phyloP scores from a whole-genome alignment of 2,888 invertebrate genomes.

The Lamellibrachia columna region DNA sequence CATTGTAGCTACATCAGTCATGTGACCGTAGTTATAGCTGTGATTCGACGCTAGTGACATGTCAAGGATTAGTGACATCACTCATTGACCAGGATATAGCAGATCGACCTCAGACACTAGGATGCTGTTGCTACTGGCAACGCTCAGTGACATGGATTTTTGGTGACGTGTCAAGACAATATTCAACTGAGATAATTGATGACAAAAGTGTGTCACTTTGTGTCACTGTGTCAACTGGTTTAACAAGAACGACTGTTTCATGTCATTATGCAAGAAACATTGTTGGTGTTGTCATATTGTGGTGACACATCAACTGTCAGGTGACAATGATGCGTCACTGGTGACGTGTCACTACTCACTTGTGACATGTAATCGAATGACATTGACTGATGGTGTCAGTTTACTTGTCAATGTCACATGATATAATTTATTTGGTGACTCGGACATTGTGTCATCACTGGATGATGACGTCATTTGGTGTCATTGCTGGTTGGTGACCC shows the following conservation, averaged over 20 bases:
- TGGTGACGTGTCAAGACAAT: slow-evolving; percentile 1
- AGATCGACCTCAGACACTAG: not conserved
- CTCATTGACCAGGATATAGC: not conserved
- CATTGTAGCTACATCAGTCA: not conserved
- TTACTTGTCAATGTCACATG: not conserved
- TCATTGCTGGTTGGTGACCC: slow-evolving; percentile 5
- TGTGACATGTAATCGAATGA: not conserved
- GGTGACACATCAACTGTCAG: not conserved
- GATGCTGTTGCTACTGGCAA: not conserved
- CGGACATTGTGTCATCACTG: not conserved
- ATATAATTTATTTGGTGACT: not conserved
- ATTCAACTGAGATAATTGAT: not conserved
- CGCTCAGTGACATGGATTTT: not conserved
- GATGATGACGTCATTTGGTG: not conserved
- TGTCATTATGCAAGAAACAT: not conserved
- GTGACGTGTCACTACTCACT: not conserved
- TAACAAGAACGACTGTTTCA: not conserved
- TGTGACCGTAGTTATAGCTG: not conserved
- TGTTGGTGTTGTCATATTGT: not conserved
- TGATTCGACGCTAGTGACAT: slow-evolving; percentile 2
- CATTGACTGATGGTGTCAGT: not conserved
- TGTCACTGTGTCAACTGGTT: not conserved
- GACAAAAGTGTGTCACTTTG: not conserved
- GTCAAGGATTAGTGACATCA: not conserved
- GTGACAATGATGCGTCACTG: not conserved